Evolutionary conservation across 1,140 invertebrate genomes (phyloP), one percentile per base, ranked within the genome.

Genomic region (Drosophila nannoptera): DNA sequence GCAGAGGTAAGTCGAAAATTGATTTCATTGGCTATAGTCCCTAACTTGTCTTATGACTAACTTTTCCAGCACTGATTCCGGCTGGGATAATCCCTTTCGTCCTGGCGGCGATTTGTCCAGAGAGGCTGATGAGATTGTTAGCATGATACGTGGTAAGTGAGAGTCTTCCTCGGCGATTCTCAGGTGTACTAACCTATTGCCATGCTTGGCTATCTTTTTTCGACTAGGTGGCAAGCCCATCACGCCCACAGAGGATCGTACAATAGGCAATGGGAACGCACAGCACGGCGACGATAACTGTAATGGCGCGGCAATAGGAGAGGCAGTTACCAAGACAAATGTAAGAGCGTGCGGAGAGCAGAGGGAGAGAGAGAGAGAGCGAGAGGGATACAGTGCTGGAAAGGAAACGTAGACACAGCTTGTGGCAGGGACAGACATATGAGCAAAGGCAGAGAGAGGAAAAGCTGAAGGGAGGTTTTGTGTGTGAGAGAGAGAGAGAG

Each of bases 1-100:
- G 75, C 87, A 87, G 69, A 89, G 89, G 88, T 89, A 33, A 33
- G 58, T 65, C 4, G 7, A 2, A 46, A 6, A 2, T 5, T 32
- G 6, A 43, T 42, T 22, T 3, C 7, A 22, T 22, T 22, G 22
- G 22, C 22, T 22, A 22, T 22, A 22, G 22, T 22, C 22, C 3
- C 3, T 22, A 3, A 2, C 22, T 3, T 22, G 22, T 22, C 22
- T 22, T 22, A 11, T 22, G 16, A 16, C 4, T n/a, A n/a, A n/a
- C 2, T 52, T 45, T 29, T 16, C 74, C 92, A 99, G 97, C 90
- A 95, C 95, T 76, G 97, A 98, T 87, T 97, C 95, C 88, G 96
- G 96, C 49, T 97, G 97, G 94, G 97, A 99, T 90, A 99, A 99
- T 91, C 97, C 97, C 31, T 99, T 99, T 92, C 94, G 97, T 89